Conservation (phyloP, 92 coral and sea anemone species). For the Porites rus region DNA sequence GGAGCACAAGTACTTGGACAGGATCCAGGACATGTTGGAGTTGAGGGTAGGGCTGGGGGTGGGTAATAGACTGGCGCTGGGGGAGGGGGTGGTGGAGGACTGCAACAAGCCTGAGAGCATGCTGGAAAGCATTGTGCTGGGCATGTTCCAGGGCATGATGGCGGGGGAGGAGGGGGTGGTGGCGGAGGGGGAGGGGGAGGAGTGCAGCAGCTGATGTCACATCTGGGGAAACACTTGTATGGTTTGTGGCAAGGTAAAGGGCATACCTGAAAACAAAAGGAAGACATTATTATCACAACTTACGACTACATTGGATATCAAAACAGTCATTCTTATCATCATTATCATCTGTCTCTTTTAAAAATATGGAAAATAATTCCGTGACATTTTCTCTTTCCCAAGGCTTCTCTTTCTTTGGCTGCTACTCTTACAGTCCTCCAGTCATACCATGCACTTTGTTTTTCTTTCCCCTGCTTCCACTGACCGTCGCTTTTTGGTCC, state of each 20-base stretch:
- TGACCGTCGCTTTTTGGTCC: no score
- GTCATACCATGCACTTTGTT: no score
- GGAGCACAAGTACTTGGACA: slow-evolving; percentile 65
- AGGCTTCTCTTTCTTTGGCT: no score
- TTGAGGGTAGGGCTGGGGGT: slow-evolving; percentile 23
- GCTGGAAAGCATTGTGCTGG: slow-evolving; percentile 63
- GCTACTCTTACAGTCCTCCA: no score
- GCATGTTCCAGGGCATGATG: slow-evolving; percentile 68
- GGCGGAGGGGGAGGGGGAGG: slow-evolving; percentile 65
- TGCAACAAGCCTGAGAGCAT: slow-evolving; percentile 74
- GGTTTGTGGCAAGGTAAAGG: slow-evolving; percentile 83
- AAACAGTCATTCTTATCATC: no score
- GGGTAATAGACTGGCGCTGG: slow-evolving; percentile 50
- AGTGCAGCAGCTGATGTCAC: slow-evolving; percentile 73
- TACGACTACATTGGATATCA: neutral
- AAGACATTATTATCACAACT: neutral
- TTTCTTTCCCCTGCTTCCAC: no score
- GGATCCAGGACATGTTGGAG: slow-evolving; percentile 60
- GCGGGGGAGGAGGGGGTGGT: slow-evolving; percentile 16
- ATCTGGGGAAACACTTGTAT: slow-evolving; percentile 76
- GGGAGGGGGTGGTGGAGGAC: slow-evolving; percentile 73
- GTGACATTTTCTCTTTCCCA: no score
- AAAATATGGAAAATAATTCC: no score
- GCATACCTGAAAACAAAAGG: slow-evolving; percentile 60
- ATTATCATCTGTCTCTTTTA: no score